phyloP scores from a whole-genome alignment of 64 coral and sea anemone genomes.

The Pocillopora verrucosa region DNA sequence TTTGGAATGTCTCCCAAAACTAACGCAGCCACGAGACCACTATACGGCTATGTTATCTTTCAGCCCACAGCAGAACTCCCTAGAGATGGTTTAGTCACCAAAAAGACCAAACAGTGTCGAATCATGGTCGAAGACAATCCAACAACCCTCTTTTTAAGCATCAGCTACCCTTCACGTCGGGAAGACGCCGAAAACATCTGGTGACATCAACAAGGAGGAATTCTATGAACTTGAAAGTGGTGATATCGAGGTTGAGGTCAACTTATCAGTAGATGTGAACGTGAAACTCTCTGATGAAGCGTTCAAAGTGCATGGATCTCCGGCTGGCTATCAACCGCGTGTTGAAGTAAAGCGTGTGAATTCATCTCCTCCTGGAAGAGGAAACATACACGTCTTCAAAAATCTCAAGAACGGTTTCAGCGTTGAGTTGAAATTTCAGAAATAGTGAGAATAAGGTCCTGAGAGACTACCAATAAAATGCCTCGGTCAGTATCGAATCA shows the following conservation, averaged over 20 bases:
- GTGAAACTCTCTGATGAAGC: not conserved
- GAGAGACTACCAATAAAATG: not conserved
- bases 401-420: slow-evolving; percentile 12
- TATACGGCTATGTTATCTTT: not conserved
- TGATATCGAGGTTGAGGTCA: not conserved
- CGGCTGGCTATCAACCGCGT: not conserved
- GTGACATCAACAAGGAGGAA: not conserved
- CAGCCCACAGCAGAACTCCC: not conserved
- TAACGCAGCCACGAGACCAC: not conserved
- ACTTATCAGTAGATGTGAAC: not conserved
- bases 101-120: not conserved
- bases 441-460: not conserved
- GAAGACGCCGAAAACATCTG: not conserved
- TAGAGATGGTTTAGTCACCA: not conserved
- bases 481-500: too few relatives aligned
- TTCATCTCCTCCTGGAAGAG: not conserved
- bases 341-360: not conserved
- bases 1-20: not conserved
- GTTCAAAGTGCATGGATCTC: not conserved
- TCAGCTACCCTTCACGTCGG: not conserved
- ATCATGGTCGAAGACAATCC: not conserved
- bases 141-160: not conserved
- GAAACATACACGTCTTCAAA: not conserved
- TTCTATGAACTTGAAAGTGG: not conserved
- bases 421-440: not conserved